A percentile compares a stretch with the other conserved stretches of the same genome.
Evolutionary conservation across 1,140 invertebrate species (phyloP).

Genomic region (Antheraea pernyi): DNA sequence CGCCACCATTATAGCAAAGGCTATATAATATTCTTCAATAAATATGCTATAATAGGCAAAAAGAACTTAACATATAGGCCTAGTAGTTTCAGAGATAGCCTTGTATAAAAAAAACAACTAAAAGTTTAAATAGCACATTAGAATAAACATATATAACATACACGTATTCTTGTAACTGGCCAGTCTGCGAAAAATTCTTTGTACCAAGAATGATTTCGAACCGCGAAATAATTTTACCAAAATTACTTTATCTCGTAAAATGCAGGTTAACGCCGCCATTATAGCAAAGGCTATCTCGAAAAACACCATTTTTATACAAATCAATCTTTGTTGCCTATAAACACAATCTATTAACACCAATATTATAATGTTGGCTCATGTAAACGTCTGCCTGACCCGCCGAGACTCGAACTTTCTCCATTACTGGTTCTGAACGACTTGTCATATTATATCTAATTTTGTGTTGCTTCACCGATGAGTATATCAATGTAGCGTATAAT

Average conservation of each 20-base stretch:
- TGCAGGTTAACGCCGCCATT: not conserved
- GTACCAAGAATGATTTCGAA: not conserved
- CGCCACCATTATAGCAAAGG: not conserved
- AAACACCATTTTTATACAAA: constrained; percentile 5
- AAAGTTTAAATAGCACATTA: no score
- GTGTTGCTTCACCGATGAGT: not conserved
- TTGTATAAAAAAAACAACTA: no score
- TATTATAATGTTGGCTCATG: constrained; percentile 31
- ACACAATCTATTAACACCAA: constrained; percentile 60
- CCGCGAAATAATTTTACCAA: not conserved
- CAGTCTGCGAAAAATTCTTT: not conserved
- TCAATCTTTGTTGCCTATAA: constrained; percentile 35
- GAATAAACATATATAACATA: no score
- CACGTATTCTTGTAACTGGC: not conserved
- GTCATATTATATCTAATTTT: constrained; percentile 17
- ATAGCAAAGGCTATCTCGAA: not conserved
- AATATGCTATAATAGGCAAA: no score
- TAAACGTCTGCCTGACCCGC: constrained; percentile 28
- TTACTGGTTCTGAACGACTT: constrained; percentile 20
- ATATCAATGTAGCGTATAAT: not conserved
- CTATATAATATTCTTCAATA: no score
- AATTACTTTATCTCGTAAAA: not conserved
- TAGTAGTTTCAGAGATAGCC: no score
- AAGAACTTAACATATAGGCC: no score
- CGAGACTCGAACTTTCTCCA: constrained; percentile 33